Base-by-base conservation (phyloP, 2,888 invertebrate species). In the Troilus luridus region DNA sequence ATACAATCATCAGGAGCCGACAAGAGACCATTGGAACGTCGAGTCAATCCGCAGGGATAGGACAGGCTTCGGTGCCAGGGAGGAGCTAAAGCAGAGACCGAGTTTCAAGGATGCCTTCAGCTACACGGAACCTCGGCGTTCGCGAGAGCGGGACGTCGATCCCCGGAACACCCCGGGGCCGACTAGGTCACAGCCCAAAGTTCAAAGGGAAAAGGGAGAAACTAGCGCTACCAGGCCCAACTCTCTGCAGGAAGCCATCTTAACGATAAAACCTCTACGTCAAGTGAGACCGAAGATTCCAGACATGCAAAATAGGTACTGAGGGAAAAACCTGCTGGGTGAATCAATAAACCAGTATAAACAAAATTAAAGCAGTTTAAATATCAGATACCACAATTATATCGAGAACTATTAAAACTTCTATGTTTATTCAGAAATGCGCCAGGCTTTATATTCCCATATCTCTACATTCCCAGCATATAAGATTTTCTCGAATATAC, bases 211-310 rank as follows among this genome's bases (percentile, higher is more conserved):
- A 17, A 88, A 19, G 88, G 41, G 88, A 7, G 88, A 60, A 12
- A 24, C 62, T 14, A 19, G 5, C 10, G 24, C 60, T 8, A 88
- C 81, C 54, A 85, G 90, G 21, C 90, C 90, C 12, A 88, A 88
- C 54, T 90, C 90, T 12, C 72, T 90, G 3, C 90, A 90, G n/a
- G 90, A 90, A 88, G 90, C 90, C 3, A 90, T 90, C 0, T 54
- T 90, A 7, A 90, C 90, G 6, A 58, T 90, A 85, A 85, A 88
- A 54, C 90, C 90, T 62, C 62, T 90, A 17, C 81, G 59, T 9
- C 90, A 90, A 90, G 90, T 90, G 10, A 56, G 90, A 17, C 90
- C 90, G 5, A 90, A 85, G 54, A 60, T 90, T 41, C 60, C 90
- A 41, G 90, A 90, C 54, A 85, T 90, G 88, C 90, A 90, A 24